These are phyloP conservation scores for Macquaria ambigua DNA, from an alignment of 2,113 vertebrate genomes.

Conservation along the genomic window DNA sequence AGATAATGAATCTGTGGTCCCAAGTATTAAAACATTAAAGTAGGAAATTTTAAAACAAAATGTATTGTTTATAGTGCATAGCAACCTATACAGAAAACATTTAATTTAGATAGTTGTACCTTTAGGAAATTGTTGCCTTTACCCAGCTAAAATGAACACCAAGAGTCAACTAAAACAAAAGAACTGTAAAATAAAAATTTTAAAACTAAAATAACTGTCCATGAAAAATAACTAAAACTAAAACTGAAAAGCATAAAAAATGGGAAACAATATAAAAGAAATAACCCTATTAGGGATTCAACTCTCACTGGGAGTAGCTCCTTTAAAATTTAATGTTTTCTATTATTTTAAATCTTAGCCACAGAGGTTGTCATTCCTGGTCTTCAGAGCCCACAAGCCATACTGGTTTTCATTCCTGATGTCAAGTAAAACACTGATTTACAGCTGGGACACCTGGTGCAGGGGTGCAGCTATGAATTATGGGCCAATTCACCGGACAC, in stretches of 20 bases:
- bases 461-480: not conserved
- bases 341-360: not conserved
- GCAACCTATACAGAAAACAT: not conserved
- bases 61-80: not conserved
- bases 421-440: not conserved
- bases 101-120: not conserved
- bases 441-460: not conserved
- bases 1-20: not conserved
- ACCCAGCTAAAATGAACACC: not conserved
- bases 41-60: too few species aligned
- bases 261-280: not conserved
- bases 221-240: not conserved
- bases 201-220: not conserved
- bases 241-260: constrained; percentile 2
- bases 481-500: not conserved
- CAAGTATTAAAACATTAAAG: not conserved
- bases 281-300: not conserved
- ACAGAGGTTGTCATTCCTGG: not conserved
- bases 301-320: not conserved
- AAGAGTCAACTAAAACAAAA: not conserved
- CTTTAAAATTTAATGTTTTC: not conserved
- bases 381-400: not conserved
- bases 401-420: not conserved
- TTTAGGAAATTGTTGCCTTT: not conserved
- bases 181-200: not conserved